Base-by-base conservation (phyloP, 2,888 invertebrate species). In the Stenoptilia bipunctidactyla region DNA sequence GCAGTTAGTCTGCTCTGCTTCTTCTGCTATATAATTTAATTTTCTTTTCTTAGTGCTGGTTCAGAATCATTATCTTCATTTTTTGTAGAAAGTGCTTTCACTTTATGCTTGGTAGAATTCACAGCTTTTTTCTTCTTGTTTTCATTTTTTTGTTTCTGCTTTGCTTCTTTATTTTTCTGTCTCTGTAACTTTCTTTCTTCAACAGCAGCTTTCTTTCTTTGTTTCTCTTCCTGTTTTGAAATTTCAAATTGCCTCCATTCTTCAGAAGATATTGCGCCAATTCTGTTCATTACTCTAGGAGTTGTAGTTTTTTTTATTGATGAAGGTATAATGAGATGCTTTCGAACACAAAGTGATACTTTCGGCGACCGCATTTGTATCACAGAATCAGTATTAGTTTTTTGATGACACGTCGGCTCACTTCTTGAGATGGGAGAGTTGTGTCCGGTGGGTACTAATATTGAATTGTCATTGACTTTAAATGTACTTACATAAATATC, bases 221-320 rank as follows among this genome's bases (percentile, higher is more conserved):
- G 36, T 36, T 36, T 36, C 36, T 15, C 36, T 8, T 36, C 36
- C 15, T 36, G 15, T 36, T 36, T 36, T 15, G 10, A 10, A 15
- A 15, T 36, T 15, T 36, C 36, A 36, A 36, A 36, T 36, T 36
- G 36, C 36, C 36, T 36, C 36, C 36, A 36, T 15, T 36, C 36
- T 36, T 36, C 36, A 15, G 36, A 36, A 15, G 36, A 36, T 15
- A 36, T 36, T 15, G 36, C 36, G 14, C 36, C 36, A 15, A 36
- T 36, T 36, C 36, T 36, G 34, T 34, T 34, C 34, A 34, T 34
- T 34, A 34, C 34, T 34, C 34, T 34, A 34, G 34, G 34, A 34
- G 34, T 13, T 34, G 34, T 14, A 14, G 34, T 34, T 34, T 34
- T 34, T 14, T 34, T 34, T 34, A 6, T 34, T 13, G 34, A 14